Percentiles rank a stretch among this genome's conserved stretches.
phyloP scores from a whole-genome alignment of 2,888 invertebrate genomes.

The Stenodema calcarata region DNA sequence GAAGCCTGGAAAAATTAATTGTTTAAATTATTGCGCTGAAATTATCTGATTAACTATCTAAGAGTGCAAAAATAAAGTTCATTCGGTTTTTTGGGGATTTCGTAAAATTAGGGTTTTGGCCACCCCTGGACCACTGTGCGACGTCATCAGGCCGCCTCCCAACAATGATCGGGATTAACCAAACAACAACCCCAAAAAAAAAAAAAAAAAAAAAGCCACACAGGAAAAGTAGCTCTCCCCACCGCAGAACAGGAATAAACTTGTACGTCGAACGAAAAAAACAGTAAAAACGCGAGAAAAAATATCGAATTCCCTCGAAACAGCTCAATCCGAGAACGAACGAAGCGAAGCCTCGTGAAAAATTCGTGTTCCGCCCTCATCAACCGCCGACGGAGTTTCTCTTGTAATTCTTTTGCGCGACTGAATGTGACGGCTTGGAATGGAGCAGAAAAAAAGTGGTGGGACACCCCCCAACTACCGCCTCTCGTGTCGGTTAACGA shows the following conservation, averaged over 20 bases:
- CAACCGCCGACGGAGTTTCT: neutral
- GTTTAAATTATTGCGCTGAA: no score
- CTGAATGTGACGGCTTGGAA: conserved; percentile 42
- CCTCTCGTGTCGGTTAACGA: conserved; percentile 1
- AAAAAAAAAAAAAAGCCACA: neutral
- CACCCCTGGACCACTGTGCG: no score
- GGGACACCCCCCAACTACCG: conserved; percentile 3
- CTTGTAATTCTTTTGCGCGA: conserved; percentile 3
- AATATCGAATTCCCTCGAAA: neutral
- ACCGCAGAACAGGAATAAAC: neutral
- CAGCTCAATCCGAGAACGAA: conserved; percentile 5
- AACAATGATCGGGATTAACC: neutral
- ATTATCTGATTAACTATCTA: no score
- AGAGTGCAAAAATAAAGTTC: no score
- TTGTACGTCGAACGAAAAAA: neutral
- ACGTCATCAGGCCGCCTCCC: neutral
- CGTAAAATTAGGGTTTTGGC: no score
- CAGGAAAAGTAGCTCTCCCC: neutral
- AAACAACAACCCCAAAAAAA: neutral
- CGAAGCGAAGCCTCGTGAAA: neutral
- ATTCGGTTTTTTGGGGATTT: no score
- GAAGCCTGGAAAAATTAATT: no score
- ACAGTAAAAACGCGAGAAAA: neutral
- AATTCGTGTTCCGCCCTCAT: conserved; percentile 15
- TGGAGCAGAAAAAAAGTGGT: neutral